Conservation (phyloP, 2,797 vertebrate species). For the Tamandua tetradactyla region DNA sequence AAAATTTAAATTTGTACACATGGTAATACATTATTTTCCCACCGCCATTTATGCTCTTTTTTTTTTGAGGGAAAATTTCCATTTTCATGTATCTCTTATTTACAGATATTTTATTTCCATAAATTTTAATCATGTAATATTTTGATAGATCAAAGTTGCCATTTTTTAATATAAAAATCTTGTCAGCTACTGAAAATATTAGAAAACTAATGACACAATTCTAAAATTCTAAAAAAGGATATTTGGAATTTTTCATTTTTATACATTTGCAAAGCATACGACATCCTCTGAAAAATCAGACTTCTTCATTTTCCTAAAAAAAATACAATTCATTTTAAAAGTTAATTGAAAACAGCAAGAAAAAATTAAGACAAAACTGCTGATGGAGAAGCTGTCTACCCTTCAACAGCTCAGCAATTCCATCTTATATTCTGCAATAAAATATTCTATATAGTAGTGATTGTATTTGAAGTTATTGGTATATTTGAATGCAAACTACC, state of each 20-base stretch:
- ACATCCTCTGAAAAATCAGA: conserved; percentile 25
- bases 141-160: not conserved
- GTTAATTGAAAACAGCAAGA: not conserved
- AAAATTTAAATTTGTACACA: not conserved
- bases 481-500: conserved; percentile 83
- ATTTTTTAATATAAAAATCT: not conserved
- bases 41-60: not conserved
- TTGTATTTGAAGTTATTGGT: conserved; percentile 80
- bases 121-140: not conserved
- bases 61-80: not conserved
- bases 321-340: not conserved
- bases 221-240: not conserved
- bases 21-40: not conserved
- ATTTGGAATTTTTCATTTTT: not conserved
- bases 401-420: conserved; percentile 73
- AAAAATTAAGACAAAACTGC: conserved; percentile 47
- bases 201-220: not conserved
- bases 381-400: conserved; percentile 69
- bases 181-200: not conserved
- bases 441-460: conserved; percentile 75
- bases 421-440: conserved; percentile 76
- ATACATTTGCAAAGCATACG: conserved; percentile 15
- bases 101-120: not conserved
- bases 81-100: not conserved
- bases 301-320: not conserved